Conservation (phyloP, 2,797 vertebrate species). For the Remorina albescens region DNA sequence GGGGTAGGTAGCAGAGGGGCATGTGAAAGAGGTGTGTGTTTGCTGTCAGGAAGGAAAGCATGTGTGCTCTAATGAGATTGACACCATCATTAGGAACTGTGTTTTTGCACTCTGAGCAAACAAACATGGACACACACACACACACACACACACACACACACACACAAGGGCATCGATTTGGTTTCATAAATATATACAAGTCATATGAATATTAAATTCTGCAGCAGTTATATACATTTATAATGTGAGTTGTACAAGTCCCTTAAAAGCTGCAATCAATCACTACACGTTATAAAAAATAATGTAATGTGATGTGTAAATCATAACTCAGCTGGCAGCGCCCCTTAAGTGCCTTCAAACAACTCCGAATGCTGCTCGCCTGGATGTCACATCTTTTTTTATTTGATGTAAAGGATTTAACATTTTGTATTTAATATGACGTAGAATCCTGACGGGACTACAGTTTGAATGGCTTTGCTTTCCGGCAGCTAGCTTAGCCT, state of each 20-base stretch:
- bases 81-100: slow-evolving; percentile 10
- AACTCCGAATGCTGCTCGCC: background rate
- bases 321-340: background rate
- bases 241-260: background rate
- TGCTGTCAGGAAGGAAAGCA: slow-evolving; percentile 26
- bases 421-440: no score
- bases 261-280: background rate
- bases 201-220: background rate
- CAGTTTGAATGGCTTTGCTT: no score
- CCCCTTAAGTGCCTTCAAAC: background rate
- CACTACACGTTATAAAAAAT: no score
- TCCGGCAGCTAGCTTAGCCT: no score
- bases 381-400: no score
- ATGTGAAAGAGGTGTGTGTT: slow-evolving; percentile 41
- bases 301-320: background rate
- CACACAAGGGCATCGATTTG: background rate
- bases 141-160: slow-evolving; percentile 1
- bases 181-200: background rate
- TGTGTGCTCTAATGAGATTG: slow-evolving; percentile 43
- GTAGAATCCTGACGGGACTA: no score
- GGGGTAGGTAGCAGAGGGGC: background rate
- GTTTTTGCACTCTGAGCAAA: slow-evolving; percentile 10
- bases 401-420: no score
- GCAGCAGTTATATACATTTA: background rate
- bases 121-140: slow-evolving; percentile 8